phyloP scores from a whole-genome alignment of 2,113 vertebrate species.

The Fregetta grallaria region DNA sequence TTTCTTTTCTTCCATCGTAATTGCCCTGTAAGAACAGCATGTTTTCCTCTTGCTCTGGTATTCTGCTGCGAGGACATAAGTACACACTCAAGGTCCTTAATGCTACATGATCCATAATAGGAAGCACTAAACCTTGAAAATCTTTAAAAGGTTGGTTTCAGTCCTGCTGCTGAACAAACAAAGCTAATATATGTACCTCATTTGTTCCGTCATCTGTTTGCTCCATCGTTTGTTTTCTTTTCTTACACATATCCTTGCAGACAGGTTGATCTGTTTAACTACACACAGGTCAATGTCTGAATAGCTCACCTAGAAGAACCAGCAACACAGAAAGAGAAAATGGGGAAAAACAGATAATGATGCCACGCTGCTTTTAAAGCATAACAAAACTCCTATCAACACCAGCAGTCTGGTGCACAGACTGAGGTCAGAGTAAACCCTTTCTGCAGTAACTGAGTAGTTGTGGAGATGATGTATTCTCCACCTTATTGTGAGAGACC shows the following conservation, averaged over 20 bases:
- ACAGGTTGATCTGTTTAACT: not conserved
- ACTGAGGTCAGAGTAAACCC: not conserved
- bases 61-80: not conserved
- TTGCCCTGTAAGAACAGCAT: not conserved
- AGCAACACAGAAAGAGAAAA: conserved; percentile 2
- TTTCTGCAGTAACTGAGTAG: not conserved
- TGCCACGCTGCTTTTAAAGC: not conserved
- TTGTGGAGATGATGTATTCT: not conserved
- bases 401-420: not conserved
- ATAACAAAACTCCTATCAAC: not conserved
- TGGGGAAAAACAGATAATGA: not conserved
- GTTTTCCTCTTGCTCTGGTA: not conserved
- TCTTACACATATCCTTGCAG: not conserved
- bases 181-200: not conserved
- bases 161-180: conserved; percentile 6
- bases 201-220: conserved; percentile 1
- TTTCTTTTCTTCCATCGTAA: not conserved
- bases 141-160: not conserved
- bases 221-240: not conserved
- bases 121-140: conserved; percentile 8
- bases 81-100: not conserved
- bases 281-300: not conserved
- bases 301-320: not conserved
- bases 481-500: not conserved
- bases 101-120: not conserved